These are phyloP conservation scores for Cepphus grylle DNA, from an alignment of 2,113 vertebrate genomes.

Conservation along the genomic window DNA sequence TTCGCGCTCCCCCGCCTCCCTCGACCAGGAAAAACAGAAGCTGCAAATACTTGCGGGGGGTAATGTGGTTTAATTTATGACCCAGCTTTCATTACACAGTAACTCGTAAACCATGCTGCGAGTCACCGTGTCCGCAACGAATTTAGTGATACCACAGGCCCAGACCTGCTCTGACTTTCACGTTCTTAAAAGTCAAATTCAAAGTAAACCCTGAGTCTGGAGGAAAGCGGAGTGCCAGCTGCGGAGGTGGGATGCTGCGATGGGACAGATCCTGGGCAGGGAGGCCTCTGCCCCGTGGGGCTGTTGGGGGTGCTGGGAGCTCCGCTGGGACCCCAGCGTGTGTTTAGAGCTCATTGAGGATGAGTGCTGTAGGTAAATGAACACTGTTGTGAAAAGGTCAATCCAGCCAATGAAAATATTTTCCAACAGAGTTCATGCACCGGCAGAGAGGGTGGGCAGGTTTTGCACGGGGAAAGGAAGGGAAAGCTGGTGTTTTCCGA, in stretches of 20 bases:
- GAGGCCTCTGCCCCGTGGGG: fast-evolving
- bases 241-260: fast-evolving
- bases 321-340: fast-evolving
- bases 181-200: neutral
- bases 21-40: constrained; percentile 12
- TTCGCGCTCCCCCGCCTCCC: neutral
- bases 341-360: neutral
- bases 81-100: constrained; percentile 39
- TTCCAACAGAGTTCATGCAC: neutral
- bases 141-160: neutral
- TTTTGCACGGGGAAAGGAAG: neutral
- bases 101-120: neutral
- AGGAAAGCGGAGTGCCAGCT: neutral
- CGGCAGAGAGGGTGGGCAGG: neutral
- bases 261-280: fast-evolving
- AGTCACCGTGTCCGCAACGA: neutral
- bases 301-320: too few relatives aligned
- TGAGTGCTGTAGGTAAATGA: neutral
- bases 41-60: neutral
- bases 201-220: neutral
- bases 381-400: neutral
- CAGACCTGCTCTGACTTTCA: neutral
- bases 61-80: constrained; percentile 57
- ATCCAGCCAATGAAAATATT: neutral
- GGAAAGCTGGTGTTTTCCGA: neutral